Percentiles rank a stretch among this genome's conserved stretches.
Conservation (phyloP, 2,797 vertebrate species). For the Lacerta bilineata region DNA sequence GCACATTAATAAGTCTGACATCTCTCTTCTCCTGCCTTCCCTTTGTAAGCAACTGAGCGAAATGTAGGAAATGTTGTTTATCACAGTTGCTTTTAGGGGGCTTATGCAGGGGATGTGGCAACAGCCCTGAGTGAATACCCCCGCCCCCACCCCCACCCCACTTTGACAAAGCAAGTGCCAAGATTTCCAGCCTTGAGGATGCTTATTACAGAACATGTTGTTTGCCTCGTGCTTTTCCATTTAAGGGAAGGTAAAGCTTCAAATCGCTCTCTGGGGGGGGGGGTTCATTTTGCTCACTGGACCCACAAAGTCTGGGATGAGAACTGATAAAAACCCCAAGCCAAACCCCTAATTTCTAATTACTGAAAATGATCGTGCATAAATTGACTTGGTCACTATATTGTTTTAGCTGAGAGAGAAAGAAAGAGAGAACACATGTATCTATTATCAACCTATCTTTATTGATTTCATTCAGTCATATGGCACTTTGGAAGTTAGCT, state of each 20-base stretch:
- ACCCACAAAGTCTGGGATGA: background rate
- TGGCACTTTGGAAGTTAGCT: background rate
- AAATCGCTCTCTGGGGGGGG: slow-evolving; percentile 21
- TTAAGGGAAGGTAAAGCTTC: background rate
- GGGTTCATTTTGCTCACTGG: background rate
- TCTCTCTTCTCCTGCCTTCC: slow-evolving; percentile 45
- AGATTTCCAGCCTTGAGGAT: background rate
- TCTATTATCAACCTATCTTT: no score
- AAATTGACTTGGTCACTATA: background rate
- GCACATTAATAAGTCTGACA: slow-evolving; percentile 66
- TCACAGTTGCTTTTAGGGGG: slow-evolving; percentile 51
- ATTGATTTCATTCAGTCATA: no score
- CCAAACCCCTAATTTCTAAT: background rate
- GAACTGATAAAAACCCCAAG: background rate
- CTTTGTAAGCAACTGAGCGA: slow-evolving; percentile 39
- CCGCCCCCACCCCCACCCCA: background rate
- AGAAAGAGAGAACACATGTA: no score
- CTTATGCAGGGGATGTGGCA: slow-evolving; percentile 46
- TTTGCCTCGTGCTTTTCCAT: background rate
- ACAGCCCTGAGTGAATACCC: slow-evolving; percentile 9
- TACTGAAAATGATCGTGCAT: background rate
- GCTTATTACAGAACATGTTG: background rate
- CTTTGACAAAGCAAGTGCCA: slow-evolving; percentile 29
- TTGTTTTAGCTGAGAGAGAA: background rate
- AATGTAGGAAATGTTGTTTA: slow-evolving; percentile 43